Conservation (phyloP, 2,888 invertebrate species). For the Allygus modestus region DNA sequence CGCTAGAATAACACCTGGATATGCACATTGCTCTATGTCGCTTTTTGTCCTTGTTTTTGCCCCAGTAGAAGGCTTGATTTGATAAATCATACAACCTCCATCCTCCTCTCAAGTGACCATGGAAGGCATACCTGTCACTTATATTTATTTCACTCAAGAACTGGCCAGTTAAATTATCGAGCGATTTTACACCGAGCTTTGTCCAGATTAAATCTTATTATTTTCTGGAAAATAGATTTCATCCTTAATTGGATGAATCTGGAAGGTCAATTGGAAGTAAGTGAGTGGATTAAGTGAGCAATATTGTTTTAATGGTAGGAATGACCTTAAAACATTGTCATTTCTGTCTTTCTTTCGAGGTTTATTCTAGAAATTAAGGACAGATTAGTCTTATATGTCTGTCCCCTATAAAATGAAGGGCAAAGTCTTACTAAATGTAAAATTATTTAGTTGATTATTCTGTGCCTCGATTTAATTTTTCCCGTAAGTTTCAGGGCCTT, state of each 20-base stretch:
- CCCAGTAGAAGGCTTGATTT: neutral
- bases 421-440: too few species aligned
- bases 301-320: too few species aligned
- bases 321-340: too few species aligned
- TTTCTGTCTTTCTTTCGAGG: too few species aligned
- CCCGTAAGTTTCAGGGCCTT: too few species aligned
- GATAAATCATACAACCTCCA: constrained; percentile 26
- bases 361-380: too few species aligned
- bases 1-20: neutral
- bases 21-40: neutral
- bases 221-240: neutral
- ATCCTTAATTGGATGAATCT: neutral
- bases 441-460: too few species aligned
- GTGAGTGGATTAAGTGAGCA: too few species aligned
- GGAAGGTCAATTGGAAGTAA: too few species aligned
- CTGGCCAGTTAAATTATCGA: neutral
- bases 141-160: constrained; percentile 10
- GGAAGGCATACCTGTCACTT: constrained; percentile 9
- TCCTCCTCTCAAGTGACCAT: neutral
- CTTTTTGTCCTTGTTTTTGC: constrained; percentile 17
- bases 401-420: too few species aligned
- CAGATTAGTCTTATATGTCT: too few species aligned
- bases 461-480: too few species aligned
- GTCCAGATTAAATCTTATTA: neutral
- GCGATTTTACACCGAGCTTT: neutral